Evolutionary conservation across 2,113 vertebrate genomes (phyloP).

Genomic region (Falcunculus frontatus): DNA sequence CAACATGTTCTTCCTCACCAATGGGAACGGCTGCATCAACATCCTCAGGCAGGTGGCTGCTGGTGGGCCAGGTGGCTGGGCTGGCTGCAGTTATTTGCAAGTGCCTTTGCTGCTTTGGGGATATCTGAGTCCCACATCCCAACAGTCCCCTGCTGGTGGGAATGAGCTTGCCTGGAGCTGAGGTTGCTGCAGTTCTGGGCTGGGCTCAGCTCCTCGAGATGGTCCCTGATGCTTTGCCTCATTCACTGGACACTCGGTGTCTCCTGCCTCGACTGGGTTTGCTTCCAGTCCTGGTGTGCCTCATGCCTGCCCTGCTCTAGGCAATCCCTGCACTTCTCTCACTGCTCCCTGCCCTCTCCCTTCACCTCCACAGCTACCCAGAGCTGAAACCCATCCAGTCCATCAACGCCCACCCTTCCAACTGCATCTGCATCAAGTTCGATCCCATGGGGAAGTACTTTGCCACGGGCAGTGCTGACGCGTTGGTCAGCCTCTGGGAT

Average conservation of each 20-base stretch:
- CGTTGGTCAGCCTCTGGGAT: conserved; percentile 94
- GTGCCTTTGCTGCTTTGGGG: background rate
- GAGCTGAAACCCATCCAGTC: conserved; percentile 98
- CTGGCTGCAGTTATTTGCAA: background rate
- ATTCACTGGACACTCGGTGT: background rate
- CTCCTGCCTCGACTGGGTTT: background rate
- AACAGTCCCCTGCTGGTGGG: background rate
- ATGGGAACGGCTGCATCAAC: conserved; percentile 97
- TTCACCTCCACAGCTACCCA: conserved; percentile 80
- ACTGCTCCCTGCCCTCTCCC: background rate
- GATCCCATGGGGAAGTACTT: conserved; percentile 97
- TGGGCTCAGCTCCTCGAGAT: rapidly evolving
- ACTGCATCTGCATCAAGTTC: conserved; percentile 99
- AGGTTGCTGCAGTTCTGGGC: background rate
- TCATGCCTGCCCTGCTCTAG: background rate
- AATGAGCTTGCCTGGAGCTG: background rate
- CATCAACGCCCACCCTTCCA: conserved; percentile 97
- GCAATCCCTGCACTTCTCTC: background rate
- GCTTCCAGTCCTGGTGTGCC: background rate
- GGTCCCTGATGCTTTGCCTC: background rate
- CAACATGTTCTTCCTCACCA: conserved; percentile 98
- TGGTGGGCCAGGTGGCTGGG: background rate
- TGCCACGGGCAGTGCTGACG: conserved; percentile 94
- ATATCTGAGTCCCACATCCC: rapidly evolving
- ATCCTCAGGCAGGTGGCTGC: conserved; percentile 84